phyloP scores from a whole-genome alignment of 2,113 vertebrate species.

The Nerophis lumbriciformis region DNA sequence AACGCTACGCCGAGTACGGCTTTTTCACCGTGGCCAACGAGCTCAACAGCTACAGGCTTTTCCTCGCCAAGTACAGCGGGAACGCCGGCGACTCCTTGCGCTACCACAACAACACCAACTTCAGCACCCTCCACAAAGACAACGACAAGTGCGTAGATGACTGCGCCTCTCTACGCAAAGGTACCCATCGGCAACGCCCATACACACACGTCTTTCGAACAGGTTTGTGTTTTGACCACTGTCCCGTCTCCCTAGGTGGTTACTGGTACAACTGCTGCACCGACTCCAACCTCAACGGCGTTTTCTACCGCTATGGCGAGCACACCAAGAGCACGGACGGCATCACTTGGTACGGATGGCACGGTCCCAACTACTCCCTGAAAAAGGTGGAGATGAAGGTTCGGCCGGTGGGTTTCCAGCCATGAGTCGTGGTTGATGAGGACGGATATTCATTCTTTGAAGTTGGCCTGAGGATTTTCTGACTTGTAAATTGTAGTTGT shows the following conservation, averaged over 20 bases:
- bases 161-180: slow-evolving; percentile 87
- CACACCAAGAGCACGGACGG: slow-evolving; percentile 84
- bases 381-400: slow-evolving; percentile 96
- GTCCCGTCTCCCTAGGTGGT: slow-evolving; percentile 73
- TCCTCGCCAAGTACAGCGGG: slow-evolving; percentile 86
- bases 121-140: slow-evolving; percentile 96
- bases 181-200: slow-evolving; percentile 49
- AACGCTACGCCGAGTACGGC: slow-evolving; percentile 80
- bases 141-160: slow-evolving; percentile 96
- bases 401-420: slow-evolving; percentile 80
- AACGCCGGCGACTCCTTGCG: slow-evolving; percentile 81
- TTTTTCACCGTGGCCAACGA: slow-evolving; percentile 84
- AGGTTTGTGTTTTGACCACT: background rate
- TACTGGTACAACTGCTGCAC: slow-evolving; percentile 99
- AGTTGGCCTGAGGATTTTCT: slow-evolving; percentile 42
- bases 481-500: slow-evolving; percentile 75
- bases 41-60: slow-evolving; percentile 88
- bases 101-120: slow-evolving; percentile 98
- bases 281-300: slow-evolving; percentile 92
- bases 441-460: slow-evolving; percentile 24
- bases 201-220: background rate
- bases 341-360: slow-evolving; percentile 97
- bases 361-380: slow-evolving; percentile 88
- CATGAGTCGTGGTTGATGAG: slow-evolving; percentile 38
- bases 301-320: slow-evolving; percentile 84